Evolutionary conservation across 2,888 invertebrate species (phyloP).

Genomic region (Agrochola circellaris): DNA sequence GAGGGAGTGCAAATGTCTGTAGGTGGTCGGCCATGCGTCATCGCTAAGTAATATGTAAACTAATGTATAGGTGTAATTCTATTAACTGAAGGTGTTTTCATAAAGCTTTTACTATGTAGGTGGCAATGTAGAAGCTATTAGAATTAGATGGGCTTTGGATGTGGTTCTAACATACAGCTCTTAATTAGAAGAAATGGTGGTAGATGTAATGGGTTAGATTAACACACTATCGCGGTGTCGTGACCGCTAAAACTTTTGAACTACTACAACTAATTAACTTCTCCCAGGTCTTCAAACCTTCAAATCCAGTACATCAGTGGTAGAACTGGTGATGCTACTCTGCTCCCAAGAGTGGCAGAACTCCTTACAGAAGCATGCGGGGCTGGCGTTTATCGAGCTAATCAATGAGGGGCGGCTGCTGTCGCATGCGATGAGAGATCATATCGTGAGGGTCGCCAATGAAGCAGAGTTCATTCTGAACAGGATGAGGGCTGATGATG

Average conservation of each 20-base stretch:
- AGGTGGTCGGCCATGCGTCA: neutral
- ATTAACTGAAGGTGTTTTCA: neutral
- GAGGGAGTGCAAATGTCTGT: neutral
- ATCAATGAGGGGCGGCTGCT: slow-evolving; percentile 99
- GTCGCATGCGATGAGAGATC: slow-evolving; percentile 99
- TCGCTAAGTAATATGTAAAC: neutral
- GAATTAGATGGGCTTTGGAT: slow-evolving; percentile 43
- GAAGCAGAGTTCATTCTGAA: slow-evolving; percentile 99
- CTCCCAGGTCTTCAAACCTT: slow-evolving; percentile 97
- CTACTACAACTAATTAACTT: neutral
- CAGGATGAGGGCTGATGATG: slow-evolving; percentile 99
- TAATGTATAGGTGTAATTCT: neutral
- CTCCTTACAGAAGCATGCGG: slow-evolving; percentile 99
- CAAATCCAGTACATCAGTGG: slow-evolving; percentile 99
- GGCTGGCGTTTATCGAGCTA: slow-evolving; percentile 99
- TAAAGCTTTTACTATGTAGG: slow-evolving; percentile 10
- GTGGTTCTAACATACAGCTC: slow-evolving; percentile 28
- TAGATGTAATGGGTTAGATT: slow-evolving; percentile 9
- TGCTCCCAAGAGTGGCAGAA: slow-evolving; percentile 99
- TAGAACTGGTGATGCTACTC: slow-evolving; percentile 99
- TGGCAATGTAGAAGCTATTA: slow-evolving; percentile 18
- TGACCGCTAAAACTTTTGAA: no score
- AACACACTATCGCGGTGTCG: neutral
- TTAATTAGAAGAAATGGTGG: neutral
- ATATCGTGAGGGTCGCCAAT: slow-evolving; percentile 99